Evolutionary conservation across 2,113 vertebrate species (phyloP), one percentile per base, ranked within the genome.

Genomic region (Rousettus leschenaultii): DNA sequence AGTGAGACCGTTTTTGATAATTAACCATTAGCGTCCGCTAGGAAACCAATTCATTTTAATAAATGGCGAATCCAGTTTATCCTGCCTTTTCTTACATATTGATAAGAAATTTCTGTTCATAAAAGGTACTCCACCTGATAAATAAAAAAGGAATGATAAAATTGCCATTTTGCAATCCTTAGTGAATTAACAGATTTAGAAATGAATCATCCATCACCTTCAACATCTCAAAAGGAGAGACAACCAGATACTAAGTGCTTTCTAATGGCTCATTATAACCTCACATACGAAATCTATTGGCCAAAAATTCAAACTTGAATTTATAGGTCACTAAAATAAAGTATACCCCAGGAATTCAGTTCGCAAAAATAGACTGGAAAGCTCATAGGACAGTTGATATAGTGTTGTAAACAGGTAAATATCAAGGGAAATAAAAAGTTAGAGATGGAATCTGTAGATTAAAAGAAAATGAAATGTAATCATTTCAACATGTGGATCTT

Each of bases 391-490:
- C 61, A 95, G 26, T 55, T 94, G 51, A 66, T 9, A 86, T 51
- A 74, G 15, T 78, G 94, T 94, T 7, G 10, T 91, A 65, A 89
- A n/a, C 24, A 63, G 70, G 68, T 80, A 89, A 80, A 70, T 61
- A 59, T 7, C 14, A 68, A 57, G 40, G n/a, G 11, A 43, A 68
- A 89, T 79, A 61, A n/a, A 79, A n/a, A 38, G 19, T 18, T 55
- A 77, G 48, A 96, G 48, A 28, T 71, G 38, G 33, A 90, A 86
- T 85, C 26, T n/a, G 6, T 38, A 71, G 28, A 51, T 92, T 92
- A 38, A 78, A 93, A 90, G 59, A 91, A 84, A 93, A 85, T 88
- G 33, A 91, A 95, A 86, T 30, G 12, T 80, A 92, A 24, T 65
- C 15, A 57, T 2, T 87, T 38, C 28, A 71, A 30, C 68, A 3